A percentile compares a stretch with the other conserved stretches of the same genome.
Evolutionary conservation across 2,888 invertebrate species (phyloP).

Genomic region (Anarsia innoxiella): DNA sequence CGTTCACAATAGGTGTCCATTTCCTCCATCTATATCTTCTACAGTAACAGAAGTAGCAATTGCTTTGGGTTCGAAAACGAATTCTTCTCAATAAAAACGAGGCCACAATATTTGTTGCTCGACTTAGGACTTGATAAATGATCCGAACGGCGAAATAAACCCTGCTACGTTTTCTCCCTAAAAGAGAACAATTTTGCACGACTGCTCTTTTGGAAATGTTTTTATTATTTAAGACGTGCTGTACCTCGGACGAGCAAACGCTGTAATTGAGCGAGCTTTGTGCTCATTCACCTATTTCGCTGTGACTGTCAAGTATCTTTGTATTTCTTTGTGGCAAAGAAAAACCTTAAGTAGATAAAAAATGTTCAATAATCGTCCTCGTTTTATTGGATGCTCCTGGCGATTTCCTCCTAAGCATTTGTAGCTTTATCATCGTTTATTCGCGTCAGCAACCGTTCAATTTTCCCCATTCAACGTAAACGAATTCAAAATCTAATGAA

Average conservation of each 20-base stretch:
- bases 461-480: conserved; percentile 32
- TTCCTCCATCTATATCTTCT: no score
- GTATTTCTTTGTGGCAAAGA: no score
- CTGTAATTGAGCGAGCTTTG: conserved; percentile 8
- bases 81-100: conserved; percentile 43
- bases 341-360: no score
- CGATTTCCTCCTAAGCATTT: not conserved
- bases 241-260: conserved; percentile 6
- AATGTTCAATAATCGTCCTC: no score
- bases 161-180: conserved; percentile 32
- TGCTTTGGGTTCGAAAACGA: conserved; percentile 23
- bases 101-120: conserved; percentile 45
- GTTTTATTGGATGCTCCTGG: no score
- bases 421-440: conserved; percentile 24
- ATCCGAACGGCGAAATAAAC: conserved; percentile 40
- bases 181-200: conserved; percentile 23
- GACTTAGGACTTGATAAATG: conserved; percentile 49
- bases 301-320: no score
- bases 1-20: no score
- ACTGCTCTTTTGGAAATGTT: conserved; percentile 20
- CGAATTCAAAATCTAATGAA: conserved; percentile 43
- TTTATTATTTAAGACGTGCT: conserved; percentile 15
- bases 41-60: conserved; percentile 2
- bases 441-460: conserved; percentile 29
- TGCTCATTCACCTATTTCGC: conserved; percentile 5